These are phyloP conservation scores for Misgurnus anguillicaudatus DNA, from an alignment of 2,113 vertebrate species.

Conservation along the genomic window DNA sequence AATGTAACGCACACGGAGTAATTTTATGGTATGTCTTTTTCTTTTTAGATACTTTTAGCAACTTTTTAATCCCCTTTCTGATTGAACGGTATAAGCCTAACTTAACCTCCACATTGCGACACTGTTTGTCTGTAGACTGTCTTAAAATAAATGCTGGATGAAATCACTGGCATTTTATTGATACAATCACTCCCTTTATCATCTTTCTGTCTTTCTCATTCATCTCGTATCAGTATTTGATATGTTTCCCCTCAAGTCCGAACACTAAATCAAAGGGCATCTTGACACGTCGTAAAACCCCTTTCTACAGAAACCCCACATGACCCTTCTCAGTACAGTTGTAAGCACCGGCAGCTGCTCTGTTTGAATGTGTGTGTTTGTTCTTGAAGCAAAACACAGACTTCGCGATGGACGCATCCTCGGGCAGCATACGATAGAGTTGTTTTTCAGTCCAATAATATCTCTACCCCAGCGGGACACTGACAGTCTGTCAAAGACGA, in stretches of 20 bases:
- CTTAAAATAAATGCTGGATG: constrained; percentile 31
- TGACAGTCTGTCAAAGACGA: constrained; percentile 21
- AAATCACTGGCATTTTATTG: constrained; percentile 53
- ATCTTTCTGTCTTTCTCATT: background rate
- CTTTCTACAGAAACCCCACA: constrained; percentile 26
- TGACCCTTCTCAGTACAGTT: constrained; percentile 31
- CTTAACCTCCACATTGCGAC: background rate
- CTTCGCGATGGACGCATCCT: background rate
- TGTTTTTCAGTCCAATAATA: constrained; percentile 46
- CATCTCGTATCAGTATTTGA: constrained; percentile 24
- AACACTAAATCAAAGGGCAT: constrained; percentile 46
- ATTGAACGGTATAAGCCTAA: too few relatives aligned
- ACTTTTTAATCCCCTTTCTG: too few relatives aligned
- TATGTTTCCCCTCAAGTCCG: constrained; percentile 30
- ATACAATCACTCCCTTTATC: constrained; percentile 31
- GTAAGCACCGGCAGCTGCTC: background rate
- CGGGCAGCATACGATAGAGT: constrained; percentile 28
- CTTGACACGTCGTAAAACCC: constrained; percentile 38
- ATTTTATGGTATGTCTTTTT: too few relatives aligned
- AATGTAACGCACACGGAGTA: too few relatives aligned
- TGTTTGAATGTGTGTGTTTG: constrained; percentile 17
- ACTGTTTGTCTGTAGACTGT: constrained; percentile 33
- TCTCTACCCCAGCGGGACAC: constrained; percentile 20
- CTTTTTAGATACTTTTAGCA: too few relatives aligned
- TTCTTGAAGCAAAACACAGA: background rate